Evolutionary conservation across 2,797 vertebrate genomes (phyloP).

Genomic region (Pipistrellus nathusii): DNA sequence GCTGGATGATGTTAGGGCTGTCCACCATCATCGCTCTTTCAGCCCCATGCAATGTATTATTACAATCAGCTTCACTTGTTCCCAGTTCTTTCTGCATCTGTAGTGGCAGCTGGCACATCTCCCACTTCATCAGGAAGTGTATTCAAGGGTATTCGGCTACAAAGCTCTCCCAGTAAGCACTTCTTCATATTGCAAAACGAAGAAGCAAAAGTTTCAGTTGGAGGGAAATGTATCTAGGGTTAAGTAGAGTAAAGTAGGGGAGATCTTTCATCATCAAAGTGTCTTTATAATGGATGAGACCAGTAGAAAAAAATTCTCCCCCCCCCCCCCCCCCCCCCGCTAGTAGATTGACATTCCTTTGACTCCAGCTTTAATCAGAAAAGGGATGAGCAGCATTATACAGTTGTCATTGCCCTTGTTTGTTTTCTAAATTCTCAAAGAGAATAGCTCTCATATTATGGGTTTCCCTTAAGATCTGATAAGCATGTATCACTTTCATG

Average conservation of each 20-base stretch:
- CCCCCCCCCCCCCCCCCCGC: no score
- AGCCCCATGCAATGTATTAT: slow-evolving; percentile 86
- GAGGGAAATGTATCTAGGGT: slow-evolving; percentile 78
- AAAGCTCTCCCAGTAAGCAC: slow-evolving; percentile 86
- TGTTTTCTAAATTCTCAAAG: slow-evolving; percentile 64
- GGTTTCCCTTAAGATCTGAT: slow-evolving; percentile 64
- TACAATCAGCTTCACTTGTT: slow-evolving; percentile 90
- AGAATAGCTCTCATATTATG: slow-evolving; percentile 63
- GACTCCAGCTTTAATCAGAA: slow-evolving; percentile 52
- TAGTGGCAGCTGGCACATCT: slow-evolving; percentile 89
- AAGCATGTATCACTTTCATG: neutral
- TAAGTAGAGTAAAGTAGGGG: slow-evolving; percentile 76
- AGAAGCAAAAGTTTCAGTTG: slow-evolving; percentile 72
- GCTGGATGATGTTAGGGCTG: slow-evolving; percentile 82
- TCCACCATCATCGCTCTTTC: slow-evolving; percentile 75
- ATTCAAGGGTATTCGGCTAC: slow-evolving; percentile 87
- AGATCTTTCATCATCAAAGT: neutral
- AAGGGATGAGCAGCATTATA: slow-evolving; percentile 54
- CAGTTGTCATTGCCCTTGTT: slow-evolving; percentile 53
- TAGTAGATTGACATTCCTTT: slow-evolving; percentile 34
- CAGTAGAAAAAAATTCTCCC: neutral
- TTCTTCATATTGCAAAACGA: slow-evolving; percentile 84
- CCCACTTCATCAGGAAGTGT: slow-evolving; percentile 87
- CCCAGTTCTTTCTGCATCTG: slow-evolving; percentile 86
- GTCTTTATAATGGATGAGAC: neutral